Conservation (phyloP, 2,888 invertebrate genomes). For the Apotomis capreana region DNA sequence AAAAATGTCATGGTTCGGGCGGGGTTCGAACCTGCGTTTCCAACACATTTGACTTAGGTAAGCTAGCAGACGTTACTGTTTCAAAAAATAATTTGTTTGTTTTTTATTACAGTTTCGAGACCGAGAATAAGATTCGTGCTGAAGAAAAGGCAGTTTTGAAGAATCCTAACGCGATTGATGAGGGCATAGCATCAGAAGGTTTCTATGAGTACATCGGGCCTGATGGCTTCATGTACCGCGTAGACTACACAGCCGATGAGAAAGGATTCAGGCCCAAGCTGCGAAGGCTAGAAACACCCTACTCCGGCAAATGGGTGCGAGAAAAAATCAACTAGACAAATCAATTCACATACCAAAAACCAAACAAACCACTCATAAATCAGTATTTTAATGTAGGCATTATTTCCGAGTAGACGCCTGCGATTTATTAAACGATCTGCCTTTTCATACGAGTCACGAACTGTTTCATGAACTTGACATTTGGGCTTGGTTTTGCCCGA, state of each 20-base stretch:
- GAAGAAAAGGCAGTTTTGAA: conserved; percentile 79
- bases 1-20: no score
- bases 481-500: conserved; percentile 56
- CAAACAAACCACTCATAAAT: conserved; percentile 51
- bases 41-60: no score
- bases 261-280: conserved; percentile 79
- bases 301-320: conserved; percentile 78
- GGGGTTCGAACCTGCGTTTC: no score
- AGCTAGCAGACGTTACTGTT: no score
- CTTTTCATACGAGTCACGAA: conserved; percentile 57
- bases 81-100: background rate
- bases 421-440: conserved; percentile 54
- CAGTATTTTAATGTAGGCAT: conserved; percentile 72
- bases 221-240: conserved; percentile 80
- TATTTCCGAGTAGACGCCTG: conserved; percentile 41
- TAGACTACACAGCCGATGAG: conserved; percentile 81
- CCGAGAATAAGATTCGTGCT: conserved; percentile 81
- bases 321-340: conserved; percentile 71
- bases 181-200: conserved; percentile 78
- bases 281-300: conserved; percentile 75
- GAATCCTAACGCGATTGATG: conserved; percentile 77
- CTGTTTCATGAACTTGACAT: conserved; percentile 68
- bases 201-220: conserved; percentile 83
- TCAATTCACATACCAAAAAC: conserved; percentile 45
- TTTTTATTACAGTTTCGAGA: conserved; percentile 72